Conservation (phyloP, 2,797 vertebrate species). For the Sebastes itinus region DNA sequence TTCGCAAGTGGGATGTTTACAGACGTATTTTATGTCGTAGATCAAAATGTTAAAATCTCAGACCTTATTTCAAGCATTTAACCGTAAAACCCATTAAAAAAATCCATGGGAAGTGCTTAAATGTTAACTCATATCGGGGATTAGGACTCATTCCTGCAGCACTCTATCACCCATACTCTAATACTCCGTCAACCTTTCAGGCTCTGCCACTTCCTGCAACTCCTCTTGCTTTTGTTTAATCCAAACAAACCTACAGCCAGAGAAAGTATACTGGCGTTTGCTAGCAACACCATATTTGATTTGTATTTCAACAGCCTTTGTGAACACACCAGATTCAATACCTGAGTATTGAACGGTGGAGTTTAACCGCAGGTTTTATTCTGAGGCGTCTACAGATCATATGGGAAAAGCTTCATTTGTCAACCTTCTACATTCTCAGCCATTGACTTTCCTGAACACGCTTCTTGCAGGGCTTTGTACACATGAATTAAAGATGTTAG, state of each 20-base stretch:
- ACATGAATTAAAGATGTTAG: slow-evolving; percentile 76
- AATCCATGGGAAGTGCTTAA: background rate
- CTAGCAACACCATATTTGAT: background rate
- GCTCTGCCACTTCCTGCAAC: background rate
- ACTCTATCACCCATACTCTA: background rate
- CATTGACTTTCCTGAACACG: slow-evolving; percentile 57
- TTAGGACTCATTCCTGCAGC: background rate
- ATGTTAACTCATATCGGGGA: background rate
- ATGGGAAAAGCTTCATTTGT: slow-evolving; percentile 31
- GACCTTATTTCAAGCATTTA: background rate
- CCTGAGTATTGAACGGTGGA: background rate
- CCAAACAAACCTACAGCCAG: background rate
- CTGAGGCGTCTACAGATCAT: background rate
- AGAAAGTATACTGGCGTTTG: background rate
- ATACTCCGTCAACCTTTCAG: background rate
- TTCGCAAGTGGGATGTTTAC: background rate
- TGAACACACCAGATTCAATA: background rate
- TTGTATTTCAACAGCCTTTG: background rate
- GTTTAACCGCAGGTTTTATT: background rate
- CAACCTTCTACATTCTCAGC: slow-evolving; percentile 44
- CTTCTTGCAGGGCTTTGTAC: slow-evolving; percentile 56
- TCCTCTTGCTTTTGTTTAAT: background rate
- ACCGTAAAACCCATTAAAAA: background rate
- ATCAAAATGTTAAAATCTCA: background rate
- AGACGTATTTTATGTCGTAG: background rate